A percentile compares a stretch with the other conserved stretches of the same genome.
These are phyloP conservation scores for Stramonita haemastoma DNA, from an alignment of 2,888 invertebrate genomes.

Conservation along the genomic window DNA sequence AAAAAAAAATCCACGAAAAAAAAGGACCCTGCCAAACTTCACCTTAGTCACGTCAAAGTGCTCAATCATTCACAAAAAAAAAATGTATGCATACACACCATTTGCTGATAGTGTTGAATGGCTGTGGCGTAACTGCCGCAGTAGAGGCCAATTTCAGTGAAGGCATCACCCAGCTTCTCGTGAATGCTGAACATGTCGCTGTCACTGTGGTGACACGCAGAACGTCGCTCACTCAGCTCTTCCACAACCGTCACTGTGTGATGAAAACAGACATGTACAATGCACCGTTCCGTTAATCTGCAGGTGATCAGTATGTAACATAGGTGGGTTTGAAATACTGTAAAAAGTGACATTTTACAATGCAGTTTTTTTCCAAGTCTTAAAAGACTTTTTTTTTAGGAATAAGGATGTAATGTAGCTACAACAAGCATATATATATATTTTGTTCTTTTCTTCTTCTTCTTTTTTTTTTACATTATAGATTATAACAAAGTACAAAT, in stretches of 20 bases:
- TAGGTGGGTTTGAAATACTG: too few relatives aligned
- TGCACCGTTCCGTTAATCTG: too few relatives aligned
- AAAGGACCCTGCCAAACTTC: too few relatives aligned
- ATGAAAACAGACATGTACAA: background rate
- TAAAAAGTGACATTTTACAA: too few relatives aligned
- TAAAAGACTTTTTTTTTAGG: too few relatives aligned
- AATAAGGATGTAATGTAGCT: too few relatives aligned
- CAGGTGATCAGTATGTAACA: too few relatives aligned
- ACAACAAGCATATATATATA: background rate
- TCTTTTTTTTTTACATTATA: background rate
- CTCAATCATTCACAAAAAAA: background rate
- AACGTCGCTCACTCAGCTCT: conserved; percentile 8
- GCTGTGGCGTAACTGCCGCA: conserved; percentile 85
- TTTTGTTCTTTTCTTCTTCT: too few relatives aligned
- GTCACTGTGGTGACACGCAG: background rate
- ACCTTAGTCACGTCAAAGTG: too few relatives aligned
- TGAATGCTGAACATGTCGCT: conserved; percentile 9
- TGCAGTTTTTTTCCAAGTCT: too few relatives aligned
- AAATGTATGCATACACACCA: conserved; percentile 79
- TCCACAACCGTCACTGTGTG: background rate
- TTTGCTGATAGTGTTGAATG: conserved; percentile 87
- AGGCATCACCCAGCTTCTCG: conserved; percentile 91
- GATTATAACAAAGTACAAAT: background rate
- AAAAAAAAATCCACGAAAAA: too few relatives aligned
- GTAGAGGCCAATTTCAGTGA: conserved; percentile 85